phyloP scores from a whole-genome alignment of 2,797 vertebrate genomes.

The Vireo griseus region DNA sequence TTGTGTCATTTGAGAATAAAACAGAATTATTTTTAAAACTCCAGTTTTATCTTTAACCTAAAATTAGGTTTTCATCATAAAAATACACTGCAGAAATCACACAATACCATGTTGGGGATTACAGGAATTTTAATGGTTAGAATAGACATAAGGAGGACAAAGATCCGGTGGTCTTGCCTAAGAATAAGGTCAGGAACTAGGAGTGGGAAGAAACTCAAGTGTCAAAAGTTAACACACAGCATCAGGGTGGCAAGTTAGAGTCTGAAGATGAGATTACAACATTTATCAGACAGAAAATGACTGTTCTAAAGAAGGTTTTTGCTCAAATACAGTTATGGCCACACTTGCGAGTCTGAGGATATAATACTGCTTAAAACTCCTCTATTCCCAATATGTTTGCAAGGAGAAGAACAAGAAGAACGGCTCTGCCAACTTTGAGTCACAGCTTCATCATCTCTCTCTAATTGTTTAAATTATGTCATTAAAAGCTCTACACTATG shows the following conservation, averaged over 20 bases:
- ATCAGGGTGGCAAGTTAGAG: background rate
- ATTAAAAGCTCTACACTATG: background rate
- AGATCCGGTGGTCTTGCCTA: background rate
- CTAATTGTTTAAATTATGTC: background rate
- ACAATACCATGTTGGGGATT: background rate
- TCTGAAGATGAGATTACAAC: background rate
- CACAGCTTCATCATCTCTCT: background rate
- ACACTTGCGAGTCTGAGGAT: background rate
- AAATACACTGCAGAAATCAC: background rate
- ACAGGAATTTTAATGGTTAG: background rate
- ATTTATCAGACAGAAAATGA: background rate
- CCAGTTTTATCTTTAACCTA: background rate
- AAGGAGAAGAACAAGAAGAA: background rate
- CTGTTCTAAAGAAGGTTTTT: background rate
- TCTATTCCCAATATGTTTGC: background rate
- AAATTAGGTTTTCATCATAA: background rate
- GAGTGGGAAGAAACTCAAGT: background rate
- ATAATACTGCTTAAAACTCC: background rate
- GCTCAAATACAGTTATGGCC: background rate
- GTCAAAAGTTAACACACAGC: background rate
- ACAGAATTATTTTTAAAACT: background rate
- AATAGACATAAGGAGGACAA: background rate
- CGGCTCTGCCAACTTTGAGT: background rate
- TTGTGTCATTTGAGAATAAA: background rate
- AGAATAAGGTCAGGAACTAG: background rate